These are phyloP conservation scores for Eulithis prunata DNA, from an alignment of 2,888 invertebrate genomes.

Conservation along the genomic window DNA sequence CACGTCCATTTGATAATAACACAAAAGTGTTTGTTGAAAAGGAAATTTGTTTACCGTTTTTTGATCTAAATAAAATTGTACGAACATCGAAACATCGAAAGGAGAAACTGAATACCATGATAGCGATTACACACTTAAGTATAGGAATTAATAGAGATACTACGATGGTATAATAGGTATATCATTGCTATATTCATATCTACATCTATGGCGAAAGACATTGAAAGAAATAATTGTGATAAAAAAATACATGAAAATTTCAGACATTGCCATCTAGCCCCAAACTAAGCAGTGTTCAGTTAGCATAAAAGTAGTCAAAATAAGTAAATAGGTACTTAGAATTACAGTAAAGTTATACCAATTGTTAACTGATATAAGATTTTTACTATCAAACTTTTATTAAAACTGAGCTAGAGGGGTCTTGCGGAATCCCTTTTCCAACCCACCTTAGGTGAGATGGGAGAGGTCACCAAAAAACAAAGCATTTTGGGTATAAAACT, in stretches of 20 bases:
- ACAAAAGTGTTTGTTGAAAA: neutral
- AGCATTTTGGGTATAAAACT: neutral
- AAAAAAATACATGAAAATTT: no score
- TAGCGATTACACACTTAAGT: conserved; percentile 22
- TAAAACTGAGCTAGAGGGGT: neutral
- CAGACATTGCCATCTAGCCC: no score
- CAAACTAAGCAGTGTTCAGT: no score
- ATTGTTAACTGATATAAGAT: neutral
- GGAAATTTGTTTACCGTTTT: neutral
- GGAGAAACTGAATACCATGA: conserved; percentile 17
- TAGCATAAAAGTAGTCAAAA: no score
- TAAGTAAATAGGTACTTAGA: no score
- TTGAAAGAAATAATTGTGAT: neutral
- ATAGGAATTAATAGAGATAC: neutral
- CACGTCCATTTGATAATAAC: conserved; percentile 4
- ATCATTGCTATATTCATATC: neutral
- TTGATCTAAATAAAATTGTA: conserved; percentile 15
- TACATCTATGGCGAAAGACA: neutral
- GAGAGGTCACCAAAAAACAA: neutral
- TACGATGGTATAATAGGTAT: neutral
- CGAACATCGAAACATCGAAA: conserved; percentile 33
- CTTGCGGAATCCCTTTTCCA: no score
- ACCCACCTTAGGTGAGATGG: no score
- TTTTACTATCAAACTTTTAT: neutral
- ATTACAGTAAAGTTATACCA: no score